phyloP scores from a whole-genome alignment of 2,797 vertebrate species.

The Pseudochirops corinnae region DNA sequence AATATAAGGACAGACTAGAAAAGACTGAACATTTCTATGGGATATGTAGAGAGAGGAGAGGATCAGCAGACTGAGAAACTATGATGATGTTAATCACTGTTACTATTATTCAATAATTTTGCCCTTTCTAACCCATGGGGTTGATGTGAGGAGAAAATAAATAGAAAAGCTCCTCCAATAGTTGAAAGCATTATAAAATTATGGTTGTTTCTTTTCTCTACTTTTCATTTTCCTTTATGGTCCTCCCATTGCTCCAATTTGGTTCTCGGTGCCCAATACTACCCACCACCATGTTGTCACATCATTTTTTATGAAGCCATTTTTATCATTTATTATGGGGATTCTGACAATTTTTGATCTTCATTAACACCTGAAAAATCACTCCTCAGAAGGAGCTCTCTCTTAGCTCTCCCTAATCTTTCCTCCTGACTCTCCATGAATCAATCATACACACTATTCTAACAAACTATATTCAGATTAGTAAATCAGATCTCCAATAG shows the following conservation, averaged over 20 bases:
- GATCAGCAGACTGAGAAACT: too few relatives aligned
- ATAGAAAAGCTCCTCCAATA: too few relatives aligned
- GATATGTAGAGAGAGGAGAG: too few relatives aligned
- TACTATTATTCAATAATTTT: too few relatives aligned
- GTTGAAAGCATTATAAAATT: too few relatives aligned
- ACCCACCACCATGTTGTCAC: neutral
- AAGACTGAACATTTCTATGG: too few relatives aligned
- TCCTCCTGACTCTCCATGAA: neutral
- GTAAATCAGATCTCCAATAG: neutral
- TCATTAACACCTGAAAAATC: neutral
- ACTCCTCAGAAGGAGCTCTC: neutral
- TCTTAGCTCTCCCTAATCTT: neutral
- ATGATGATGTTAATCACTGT: too few relatives aligned
- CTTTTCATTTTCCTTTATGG: neutral
- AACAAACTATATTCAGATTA: neutral
- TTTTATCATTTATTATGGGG: neutral
- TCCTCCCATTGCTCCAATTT: neutral
- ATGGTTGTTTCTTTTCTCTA: neutral
- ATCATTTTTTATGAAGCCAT: neutral
- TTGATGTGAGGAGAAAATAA: too few relatives aligned
- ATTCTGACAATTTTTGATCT: neutral
- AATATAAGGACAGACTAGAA: too few relatives aligned
- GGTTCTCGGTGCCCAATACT: neutral
- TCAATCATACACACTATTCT: neutral
- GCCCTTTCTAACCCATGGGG: too few relatives aligned